Conservation (phyloP, 2,797 vertebrate species). For the Vultur gryphus region DNA sequence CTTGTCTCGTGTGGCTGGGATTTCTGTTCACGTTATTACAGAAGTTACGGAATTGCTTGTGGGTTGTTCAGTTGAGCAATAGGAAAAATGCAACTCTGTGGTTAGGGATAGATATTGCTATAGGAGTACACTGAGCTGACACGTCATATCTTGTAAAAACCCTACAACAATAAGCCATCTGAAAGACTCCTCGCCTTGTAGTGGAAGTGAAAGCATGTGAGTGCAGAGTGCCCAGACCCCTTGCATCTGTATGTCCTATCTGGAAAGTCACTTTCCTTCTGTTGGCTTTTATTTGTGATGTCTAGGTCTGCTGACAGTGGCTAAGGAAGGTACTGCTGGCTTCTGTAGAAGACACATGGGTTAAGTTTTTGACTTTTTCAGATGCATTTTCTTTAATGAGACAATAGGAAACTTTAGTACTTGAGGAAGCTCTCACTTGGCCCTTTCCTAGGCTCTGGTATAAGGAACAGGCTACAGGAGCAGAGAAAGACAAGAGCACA, state of each 20-base stretch:
- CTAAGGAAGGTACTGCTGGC: not conserved
- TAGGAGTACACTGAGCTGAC: not conserved
- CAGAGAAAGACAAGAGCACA: not conserved
- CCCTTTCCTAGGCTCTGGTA: not conserved
- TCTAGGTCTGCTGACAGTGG: not conserved
- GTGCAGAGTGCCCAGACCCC: not conserved
- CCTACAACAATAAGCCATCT: not conserved
- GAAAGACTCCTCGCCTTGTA: not conserved
- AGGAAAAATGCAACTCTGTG: not conserved
- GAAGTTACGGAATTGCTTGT: not conserved
- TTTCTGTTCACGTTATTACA: not conserved
- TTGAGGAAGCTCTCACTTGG: not conserved
- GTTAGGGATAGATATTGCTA: not conserved
- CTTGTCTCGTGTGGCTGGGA: accelerated
- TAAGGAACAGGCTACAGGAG: not conserved
- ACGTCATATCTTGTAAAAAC: not conserved
- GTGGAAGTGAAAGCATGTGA: accelerated
- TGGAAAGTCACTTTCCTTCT: not conserved
- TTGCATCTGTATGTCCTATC: not conserved
- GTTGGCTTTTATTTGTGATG: not conserved
- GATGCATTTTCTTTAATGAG: not conserved
- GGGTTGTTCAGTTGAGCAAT: not conserved
- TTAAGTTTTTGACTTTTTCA: not conserved
- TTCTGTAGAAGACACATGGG: not conserved
- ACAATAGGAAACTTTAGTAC: not conserved